Conservation (phyloP, 2,113 vertebrate genomes). For the Oryzias curvinotus region DNA sequence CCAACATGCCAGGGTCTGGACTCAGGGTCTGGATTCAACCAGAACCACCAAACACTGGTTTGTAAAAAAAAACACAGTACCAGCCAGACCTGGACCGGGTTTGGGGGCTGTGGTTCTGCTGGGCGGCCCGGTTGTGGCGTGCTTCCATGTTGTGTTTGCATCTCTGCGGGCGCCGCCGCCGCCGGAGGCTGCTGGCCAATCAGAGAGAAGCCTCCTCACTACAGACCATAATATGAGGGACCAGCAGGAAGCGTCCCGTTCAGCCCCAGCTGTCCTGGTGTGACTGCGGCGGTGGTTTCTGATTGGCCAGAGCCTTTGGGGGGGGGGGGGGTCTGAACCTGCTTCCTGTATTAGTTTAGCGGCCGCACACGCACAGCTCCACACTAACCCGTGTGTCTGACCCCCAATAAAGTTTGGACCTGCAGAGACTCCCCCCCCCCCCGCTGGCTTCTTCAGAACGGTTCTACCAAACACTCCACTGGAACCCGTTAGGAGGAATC, state of each 20-base stretch:
- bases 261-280: too few relatives aligned
- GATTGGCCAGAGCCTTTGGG: slow-evolving; percentile 46
- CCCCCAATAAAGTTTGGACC: slow-evolving; percentile 93
- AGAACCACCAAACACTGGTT: slow-evolving; percentile 79
- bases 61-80: slow-evolving; percentile 77
- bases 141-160: slow-evolving; percentile 92
- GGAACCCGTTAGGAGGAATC: too few relatives aligned
- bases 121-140: slow-evolving; percentile 84
- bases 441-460: neutral
- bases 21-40: too few relatives aligned
- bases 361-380: slow-evolving; percentile 94
- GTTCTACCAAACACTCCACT: too few relatives aligned
- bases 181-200: slow-evolving; percentile 53
- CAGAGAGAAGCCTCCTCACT: slow-evolving; percentile 74
- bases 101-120: slow-evolving; percentile 68
- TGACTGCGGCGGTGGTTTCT: slow-evolving; percentile 18
- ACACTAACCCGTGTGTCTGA: slow-evolving; percentile 96
- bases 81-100: slow-evolving; percentile 84
- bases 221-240: neutral
- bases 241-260: too few relatives aligned
- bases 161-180: slow-evolving; percentile 81
- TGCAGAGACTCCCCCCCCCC: too few relatives aligned
- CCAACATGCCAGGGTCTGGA: slow-evolving; percentile 74
- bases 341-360: slow-evolving; percentile 99
- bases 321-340: too few relatives aligned